Evolutionary conservation across 2,113 vertebrate genomes (phyloP).

Genomic region (Coturnix japonica): DNA sequence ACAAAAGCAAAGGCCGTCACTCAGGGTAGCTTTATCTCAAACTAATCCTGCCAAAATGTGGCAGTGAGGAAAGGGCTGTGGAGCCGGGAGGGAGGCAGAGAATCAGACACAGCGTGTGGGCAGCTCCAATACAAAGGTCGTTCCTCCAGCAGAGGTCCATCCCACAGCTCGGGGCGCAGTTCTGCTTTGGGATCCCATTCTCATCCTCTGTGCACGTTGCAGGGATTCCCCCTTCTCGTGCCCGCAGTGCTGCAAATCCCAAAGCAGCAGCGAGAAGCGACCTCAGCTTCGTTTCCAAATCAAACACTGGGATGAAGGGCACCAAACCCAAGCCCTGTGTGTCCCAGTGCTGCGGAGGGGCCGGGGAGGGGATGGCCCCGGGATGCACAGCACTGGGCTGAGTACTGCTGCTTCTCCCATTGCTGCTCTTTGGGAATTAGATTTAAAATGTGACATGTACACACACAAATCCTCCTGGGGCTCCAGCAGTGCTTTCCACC

Average conservation of each 20-base stretch:
- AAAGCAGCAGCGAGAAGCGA: background rate
- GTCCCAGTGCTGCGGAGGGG: accelerated
- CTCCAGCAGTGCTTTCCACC: background rate
- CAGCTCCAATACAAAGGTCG: background rate
- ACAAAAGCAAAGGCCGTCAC: conserved; percentile 60
- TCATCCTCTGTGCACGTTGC: background rate
- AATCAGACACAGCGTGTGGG: background rate
- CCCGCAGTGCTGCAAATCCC: accelerated
- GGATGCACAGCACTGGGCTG: accelerated
- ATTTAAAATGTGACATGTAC: background rate
- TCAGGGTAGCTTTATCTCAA: conserved; percentile 42
- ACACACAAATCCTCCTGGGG: background rate
- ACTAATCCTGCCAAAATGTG: conserved; percentile 43
- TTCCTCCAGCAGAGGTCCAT: background rate
- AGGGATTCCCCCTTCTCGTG: accelerated
- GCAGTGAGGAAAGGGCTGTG: background rate
- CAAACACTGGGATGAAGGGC: accelerated
- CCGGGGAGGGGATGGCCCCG: accelerated
- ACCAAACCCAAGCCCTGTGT: accelerated
- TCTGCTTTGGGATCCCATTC: accelerated
- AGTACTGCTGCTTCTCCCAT: accelerated
- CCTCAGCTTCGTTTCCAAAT: background rate
- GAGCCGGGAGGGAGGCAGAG: background rate
- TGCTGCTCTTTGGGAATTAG: background rate
- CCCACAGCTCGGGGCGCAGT: background rate